These are phyloP conservation scores for Xestia sexstrigata DNA, from an alignment of 2,888 invertebrate genomes.

Conservation along the genomic window DNA sequence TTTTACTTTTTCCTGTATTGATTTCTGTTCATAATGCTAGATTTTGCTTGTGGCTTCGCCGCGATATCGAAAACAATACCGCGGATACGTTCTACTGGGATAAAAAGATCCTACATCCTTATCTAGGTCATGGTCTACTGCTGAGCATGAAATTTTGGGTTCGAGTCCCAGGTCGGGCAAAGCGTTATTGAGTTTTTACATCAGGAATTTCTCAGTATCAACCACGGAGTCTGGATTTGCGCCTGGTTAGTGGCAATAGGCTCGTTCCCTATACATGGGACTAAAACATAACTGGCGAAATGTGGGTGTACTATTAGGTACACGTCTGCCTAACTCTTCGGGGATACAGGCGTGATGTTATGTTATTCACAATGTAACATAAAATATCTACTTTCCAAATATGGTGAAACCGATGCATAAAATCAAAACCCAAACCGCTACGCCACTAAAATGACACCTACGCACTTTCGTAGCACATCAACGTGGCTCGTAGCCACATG, in stretches of 20 bases:
- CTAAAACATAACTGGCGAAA: no score
- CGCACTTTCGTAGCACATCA: constrained; percentile 66
- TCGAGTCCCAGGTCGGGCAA: no score
- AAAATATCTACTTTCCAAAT: background rate
- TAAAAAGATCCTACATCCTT: background rate
- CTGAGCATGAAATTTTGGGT: no score
- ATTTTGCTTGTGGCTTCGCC: background rate
- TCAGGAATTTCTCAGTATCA: no score
- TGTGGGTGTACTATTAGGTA: no score
- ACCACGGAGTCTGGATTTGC: no score
- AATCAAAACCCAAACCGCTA: constrained; percentile 8
- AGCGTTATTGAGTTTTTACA: no score
- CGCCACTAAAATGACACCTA: constrained; percentile 24
- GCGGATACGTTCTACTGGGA: background rate
- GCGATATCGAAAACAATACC: background rate
- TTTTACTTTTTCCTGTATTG: constrained; percentile 3
- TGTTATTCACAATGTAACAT: background rate
- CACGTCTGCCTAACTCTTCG: no score
- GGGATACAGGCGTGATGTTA: no score
- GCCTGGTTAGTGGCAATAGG: no score
- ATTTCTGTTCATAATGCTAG: background rate
- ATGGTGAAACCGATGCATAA: background rate
- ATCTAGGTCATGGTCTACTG: background rate
- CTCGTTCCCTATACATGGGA: no score
- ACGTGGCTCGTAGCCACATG: constrained; percentile 67